Percentiles rank a stretch among this genome's conserved stretches.
Conservation (phyloP, 2,113 vertebrate genomes). For the Macaca fascicularis region T2T-MFA8v1.1 NC_088387.1:47822501-47823000, state of each 20-base stretch:
- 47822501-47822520: neutral
- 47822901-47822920: neutral
- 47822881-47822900: neutral
- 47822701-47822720: neutral
- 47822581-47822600: slow-evolving; percentile 68
- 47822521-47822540: slow-evolving; percentile 51
- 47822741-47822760: neutral
- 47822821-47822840: neutral
- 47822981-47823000: neutral
- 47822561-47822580: slow-evolving; percentile 56
- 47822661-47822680: neutral
- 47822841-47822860: neutral
- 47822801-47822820: neutral
- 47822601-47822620: neutral
- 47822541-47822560: slow-evolving; percentile 65
- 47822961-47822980: too few species aligned
- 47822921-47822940: neutral
- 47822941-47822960: neutral
- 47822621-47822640: neutral
- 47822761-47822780: neutral
- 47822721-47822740: neutral
- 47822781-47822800: neutral
- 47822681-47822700: neutral
- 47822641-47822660: neutral
- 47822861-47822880: neutral